Evolutionary conservation across 1,140 invertebrate species (phyloP).

Genomic region (Diorhabda elongata): DNA sequence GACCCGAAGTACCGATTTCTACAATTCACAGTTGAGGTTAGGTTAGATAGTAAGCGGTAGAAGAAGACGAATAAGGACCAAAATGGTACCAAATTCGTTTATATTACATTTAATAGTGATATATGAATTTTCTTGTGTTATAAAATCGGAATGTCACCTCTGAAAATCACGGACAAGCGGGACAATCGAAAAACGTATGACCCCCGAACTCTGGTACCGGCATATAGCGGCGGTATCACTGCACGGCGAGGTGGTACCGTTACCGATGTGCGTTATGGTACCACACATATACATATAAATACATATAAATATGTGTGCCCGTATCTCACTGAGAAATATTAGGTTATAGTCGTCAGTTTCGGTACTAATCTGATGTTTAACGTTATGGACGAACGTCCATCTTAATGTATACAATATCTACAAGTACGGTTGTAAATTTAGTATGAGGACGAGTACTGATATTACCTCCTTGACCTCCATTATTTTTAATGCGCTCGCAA

Average conservation of each 20-base stretch:
- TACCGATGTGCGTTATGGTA: conserved; percentile 14
- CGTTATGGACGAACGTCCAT: conserved; percentile 1
- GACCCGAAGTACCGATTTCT: no score
- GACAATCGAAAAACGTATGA: conserved; percentile 12
- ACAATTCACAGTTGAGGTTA: no score
- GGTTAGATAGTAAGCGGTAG: background rate
- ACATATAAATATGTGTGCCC: background rate
- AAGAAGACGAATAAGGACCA: background rate
- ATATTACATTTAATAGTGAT: background rate
- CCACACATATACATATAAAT: background rate
- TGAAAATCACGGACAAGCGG: background rate
- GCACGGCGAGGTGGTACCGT: conserved; percentile 7
- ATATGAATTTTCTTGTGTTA: background rate
- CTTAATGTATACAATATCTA: background rate
- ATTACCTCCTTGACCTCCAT: conserved; percentile 1
- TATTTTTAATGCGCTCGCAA: conserved; percentile 1
- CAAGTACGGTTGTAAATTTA: background rate
- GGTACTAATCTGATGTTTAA: conserved; percentile 2
- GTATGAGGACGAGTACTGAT: background rate
- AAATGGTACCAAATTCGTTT: background rate
- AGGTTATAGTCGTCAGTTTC: conserved; percentile 8
- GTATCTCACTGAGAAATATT: conserved; percentile 16
- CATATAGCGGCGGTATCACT: background rate
- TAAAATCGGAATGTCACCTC: background rate
- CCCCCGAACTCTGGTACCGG: conserved; percentile 11